Evolutionary conservation across 2,888 invertebrate genomes (phyloP), one percentile per base, ranked within the genome.

Genomic region (Keiferia lycopersicella): DNA sequence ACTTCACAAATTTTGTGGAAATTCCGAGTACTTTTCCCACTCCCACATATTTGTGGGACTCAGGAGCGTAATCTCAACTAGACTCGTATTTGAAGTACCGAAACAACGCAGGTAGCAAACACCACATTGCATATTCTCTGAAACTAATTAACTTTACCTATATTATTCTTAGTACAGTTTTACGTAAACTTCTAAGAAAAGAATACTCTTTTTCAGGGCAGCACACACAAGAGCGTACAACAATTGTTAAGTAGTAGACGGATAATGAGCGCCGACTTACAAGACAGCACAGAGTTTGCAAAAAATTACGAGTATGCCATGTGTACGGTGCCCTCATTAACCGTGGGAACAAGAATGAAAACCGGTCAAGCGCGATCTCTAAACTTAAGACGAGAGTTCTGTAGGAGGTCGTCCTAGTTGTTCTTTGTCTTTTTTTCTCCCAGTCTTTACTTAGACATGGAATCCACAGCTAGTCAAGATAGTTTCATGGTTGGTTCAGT

Each of bases 241-340:
- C n/a, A 56, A 56, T 56, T 56, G 51, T n/a, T n/a, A n/a, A n/a
- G 30, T 56, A n/a, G 30, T 56, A n/a, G n/a, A 56, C 56, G 20
- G 14, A 56, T 56, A 56, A 56, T 30, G 56, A 56, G 30, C 56
- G 30, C 14, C 30, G 30, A 8, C 56, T 18, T 16, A 12, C 18
- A n/a, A 26, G 26, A 26, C 26, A 53, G 26, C 26, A 53, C 30
- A 30, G 20, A 20, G 22, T 22, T 51, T 51, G 20, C 22, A 56
- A 30, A 56, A 56, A 56, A 56, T n/a, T 26, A 6, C 26, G 26
- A 26, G 26, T 26, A n/a, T 26, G 56, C 56, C 56, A 53, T 56
- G 56, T 56, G 56, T 22, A 12, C 12, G 20, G 12, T 22, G 56
- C n/a, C 53, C 56, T 56, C 56, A 56, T 56, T 56, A 56, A 26